Conservation (phyloP, 2,113 vertebrate species). For the Hyperoodon ampullatus region DNA sequence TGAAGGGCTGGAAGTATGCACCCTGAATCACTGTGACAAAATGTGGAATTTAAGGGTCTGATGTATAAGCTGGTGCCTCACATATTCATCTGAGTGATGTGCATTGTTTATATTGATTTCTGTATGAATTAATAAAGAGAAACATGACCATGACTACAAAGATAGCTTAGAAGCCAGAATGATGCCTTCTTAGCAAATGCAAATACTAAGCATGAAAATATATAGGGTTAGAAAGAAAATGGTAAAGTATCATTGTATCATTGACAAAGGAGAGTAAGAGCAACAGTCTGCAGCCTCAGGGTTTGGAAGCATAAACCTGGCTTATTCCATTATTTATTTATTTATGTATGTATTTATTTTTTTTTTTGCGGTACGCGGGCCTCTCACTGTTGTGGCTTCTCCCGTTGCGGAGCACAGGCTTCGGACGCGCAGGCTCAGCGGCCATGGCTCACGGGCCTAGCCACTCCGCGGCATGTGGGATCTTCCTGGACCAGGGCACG, state of each 20-base stretch:
- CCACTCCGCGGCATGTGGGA: too few relatives aligned
- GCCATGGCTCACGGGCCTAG: too few relatives aligned
- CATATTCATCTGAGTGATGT: background rate
- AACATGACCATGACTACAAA: background rate
- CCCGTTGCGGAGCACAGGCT: too few relatives aligned
- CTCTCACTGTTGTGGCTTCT: too few relatives aligned
- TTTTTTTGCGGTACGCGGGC: too few relatives aligned
- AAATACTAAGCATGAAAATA: background rate
- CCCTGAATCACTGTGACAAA: background rate
- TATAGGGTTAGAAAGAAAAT: background rate
- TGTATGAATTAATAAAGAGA: slow-evolving; percentile 23
- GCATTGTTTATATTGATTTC: background rate
- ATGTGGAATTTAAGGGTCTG: background rate
- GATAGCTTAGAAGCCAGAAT: background rate
- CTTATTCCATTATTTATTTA: background rate
- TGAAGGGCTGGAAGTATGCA: background rate
- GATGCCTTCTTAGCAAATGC: background rate
- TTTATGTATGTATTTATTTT: too few relatives aligned
- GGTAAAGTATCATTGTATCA: background rate
- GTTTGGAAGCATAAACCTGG: background rate
- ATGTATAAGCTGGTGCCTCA: background rate
- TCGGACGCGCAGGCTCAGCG: accelerated
- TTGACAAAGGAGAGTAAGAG: background rate
- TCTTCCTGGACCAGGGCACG: too few relatives aligned
- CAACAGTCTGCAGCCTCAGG: background rate